Evolutionary conservation across 2,113 vertebrate species (phyloP).

Genomic region (Cyrtonyx montezumae): DNA sequence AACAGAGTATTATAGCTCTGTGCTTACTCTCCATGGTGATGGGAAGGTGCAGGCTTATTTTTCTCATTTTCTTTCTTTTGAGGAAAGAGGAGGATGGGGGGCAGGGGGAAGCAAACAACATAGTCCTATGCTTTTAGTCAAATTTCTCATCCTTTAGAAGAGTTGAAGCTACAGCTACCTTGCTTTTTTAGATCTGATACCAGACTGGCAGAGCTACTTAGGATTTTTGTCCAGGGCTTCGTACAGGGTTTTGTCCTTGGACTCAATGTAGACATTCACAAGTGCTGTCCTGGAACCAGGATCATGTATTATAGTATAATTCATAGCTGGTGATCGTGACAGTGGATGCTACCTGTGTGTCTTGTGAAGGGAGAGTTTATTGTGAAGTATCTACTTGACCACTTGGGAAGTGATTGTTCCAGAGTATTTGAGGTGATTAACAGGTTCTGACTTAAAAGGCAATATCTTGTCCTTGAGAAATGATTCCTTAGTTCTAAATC

Average conservation of each 20-base stretch:
- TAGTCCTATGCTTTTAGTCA: background rate
- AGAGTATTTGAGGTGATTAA: background rate
- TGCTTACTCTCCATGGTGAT: background rate
- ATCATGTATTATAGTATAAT: rapidly evolving
- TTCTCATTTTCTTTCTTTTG: background rate
- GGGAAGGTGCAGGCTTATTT: background rate
- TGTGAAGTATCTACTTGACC: background rate
- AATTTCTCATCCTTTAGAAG: background rate
- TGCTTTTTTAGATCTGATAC: background rate
- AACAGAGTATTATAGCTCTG: background rate
- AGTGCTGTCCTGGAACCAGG: background rate
- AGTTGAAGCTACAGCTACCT: background rate
- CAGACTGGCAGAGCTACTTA: background rate
- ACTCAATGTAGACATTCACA: background rate
- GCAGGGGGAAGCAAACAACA: background rate
- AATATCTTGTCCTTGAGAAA: background rate
- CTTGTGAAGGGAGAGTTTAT: background rate
- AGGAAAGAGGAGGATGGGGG: background rate
- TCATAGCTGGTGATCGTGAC: background rate
- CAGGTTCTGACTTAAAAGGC: background rate
- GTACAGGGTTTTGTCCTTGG: background rate
- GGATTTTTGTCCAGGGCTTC: background rate
- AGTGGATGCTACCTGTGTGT: background rate
- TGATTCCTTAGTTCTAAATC: background rate
- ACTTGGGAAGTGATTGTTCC: background rate